A percentile compares a stretch with the other conserved stretches of the same genome.
phyloP scores from a whole-genome alignment of 2,797 vertebrate species.

The Microcaecilia unicolor region DNA sequence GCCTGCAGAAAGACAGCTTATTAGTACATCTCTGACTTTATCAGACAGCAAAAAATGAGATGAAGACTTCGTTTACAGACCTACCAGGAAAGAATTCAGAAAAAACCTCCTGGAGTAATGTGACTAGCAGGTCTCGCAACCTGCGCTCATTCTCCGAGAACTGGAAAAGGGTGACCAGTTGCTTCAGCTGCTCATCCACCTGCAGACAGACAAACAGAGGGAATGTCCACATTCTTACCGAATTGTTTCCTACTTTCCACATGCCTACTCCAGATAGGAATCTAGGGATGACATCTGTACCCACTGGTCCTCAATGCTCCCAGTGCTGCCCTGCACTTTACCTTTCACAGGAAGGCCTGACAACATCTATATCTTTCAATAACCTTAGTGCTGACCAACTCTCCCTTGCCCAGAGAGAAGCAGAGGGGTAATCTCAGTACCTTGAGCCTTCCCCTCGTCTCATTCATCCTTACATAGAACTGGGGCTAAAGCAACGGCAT shows the following conservation, averaged over 20 bases:
- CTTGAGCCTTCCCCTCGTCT: too few relatives aligned
- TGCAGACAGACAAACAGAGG: conserved; percentile 17
- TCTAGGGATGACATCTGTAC: background rate
- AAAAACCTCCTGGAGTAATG: conserved; percentile 81
- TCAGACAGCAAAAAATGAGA: background rate
- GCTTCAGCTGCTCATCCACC: conserved; percentile 74
- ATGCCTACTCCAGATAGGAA: accelerated
- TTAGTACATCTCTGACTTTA: too few relatives aligned
- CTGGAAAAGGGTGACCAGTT: conserved; percentile 63
- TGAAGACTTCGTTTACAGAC: background rate
- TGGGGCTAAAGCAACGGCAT: too few relatives aligned
- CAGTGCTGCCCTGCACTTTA: too few relatives aligned
- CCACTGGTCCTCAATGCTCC: too few relatives aligned
- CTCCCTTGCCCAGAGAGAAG: too few relatives aligned
- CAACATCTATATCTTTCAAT: too few relatives aligned
- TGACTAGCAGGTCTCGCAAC: conserved; percentile 61
- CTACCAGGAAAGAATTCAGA: conserved; percentile 84
- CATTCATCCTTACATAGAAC: background rate
- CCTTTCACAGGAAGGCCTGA: too few relatives aligned
- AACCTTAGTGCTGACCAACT: too few relatives aligned
- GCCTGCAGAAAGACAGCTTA: conserved; percentile 57
- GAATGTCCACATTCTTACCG: too few relatives aligned
- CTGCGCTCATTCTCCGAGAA: conserved; percentile 70
- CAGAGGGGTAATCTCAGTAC: too few relatives aligned
- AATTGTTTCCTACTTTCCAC: accelerated